Base-by-base conservation (phyloP, 2,888 invertebrate genomes). In the Parnassius smintheus region DNA sequence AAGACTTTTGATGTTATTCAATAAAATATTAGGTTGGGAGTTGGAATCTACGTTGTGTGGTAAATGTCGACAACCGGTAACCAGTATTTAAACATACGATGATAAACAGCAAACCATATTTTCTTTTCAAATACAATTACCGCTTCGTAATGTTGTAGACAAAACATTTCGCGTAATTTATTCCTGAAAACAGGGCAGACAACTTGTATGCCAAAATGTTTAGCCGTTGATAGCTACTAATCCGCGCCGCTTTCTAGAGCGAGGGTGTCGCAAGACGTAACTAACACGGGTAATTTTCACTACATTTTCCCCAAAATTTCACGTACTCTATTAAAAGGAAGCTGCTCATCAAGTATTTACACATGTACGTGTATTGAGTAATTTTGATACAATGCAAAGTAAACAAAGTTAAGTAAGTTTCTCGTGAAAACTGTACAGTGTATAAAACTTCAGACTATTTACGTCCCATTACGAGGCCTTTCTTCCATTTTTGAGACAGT, bases 261-360 rank as follows among this genome's bases (percentile, higher is more conserved):
- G 44, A 54, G 57, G 58, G 54, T 58, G 59, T 59, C 63, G 48
- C 51, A 51, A 63, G 59, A 63, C 42, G 59, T 56, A 59, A 63
- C 55, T 56, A 63, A 59, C 63, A 63, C 55, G 49, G 56, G 45
- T 48, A 63, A 63, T 63, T 63, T 63, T 59, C 59, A 56, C 55
- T 59, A 56, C 42, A 48, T 56, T 63, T 63, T 59, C 59, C 59
- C 22, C 42, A 9, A 52, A 63, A 59, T 56, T 63, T 56, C 45
- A 59, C 45, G 50, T 25, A n/a, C 54, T 25, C 48, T 44, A 9
- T 46, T 57, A n/a, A 1, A 57, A 18, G 50, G n/a, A 3, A 53
- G 56, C 42, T n/a, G 11, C 1, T 25, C 9, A 45, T 55, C 44
- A 45, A 50, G 45, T 46, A 46, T 56, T 56, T 46, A 22, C 25